Base-by-base conservation (phyloP, 2,113 vertebrate genomes). In the Acanthisitta chloris region DNA sequence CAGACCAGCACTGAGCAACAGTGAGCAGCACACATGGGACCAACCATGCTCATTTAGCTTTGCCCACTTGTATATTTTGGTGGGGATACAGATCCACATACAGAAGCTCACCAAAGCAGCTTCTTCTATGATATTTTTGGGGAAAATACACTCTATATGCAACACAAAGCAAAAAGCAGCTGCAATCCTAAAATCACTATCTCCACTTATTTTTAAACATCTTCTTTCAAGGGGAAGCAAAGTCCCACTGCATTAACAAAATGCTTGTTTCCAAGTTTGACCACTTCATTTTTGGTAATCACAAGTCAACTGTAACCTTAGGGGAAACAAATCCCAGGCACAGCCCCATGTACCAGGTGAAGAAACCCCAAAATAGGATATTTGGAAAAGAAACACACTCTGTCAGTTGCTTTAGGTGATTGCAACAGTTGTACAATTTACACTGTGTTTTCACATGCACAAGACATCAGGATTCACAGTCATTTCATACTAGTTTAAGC, bases 341-440 rank as follows among this genome's bases (percentile, higher is more conserved):
- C 52, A 65, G 93, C 20, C 91, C 70, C 74, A 88, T 0, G 19
- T 54, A 84, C 67, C 85, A 94, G 90, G 92, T 96, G 76, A 95
- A 87, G 49, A 94, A 96, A 55, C 46, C 64, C 80, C 48, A 54
- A 82, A 94, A 95, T 36, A 95, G 76, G 52, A 85, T 85, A 58
- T 31, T 72, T n/a, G 70, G 61, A 87, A 65, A 18, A 90, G 80
- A 86, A 95, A 86, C 48, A 19, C 64, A 34, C 33, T 81, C 70
- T 66, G 46, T 51, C 74, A 79, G 55, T 48, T 0, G 6, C 66
- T 93, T 73, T 9, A 70, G 81, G 86, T 49, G 17, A 73, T 64
- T 5, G 3, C 82, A 73, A 33, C 48, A 54, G 46, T 81, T 66
- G 24, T n/a, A 59, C 25, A 73, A 48, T 48, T 94, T 45, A 70